Base-by-base conservation (phyloP, 2,888 invertebrate species). In the Calephelis perditalis region DNA sequence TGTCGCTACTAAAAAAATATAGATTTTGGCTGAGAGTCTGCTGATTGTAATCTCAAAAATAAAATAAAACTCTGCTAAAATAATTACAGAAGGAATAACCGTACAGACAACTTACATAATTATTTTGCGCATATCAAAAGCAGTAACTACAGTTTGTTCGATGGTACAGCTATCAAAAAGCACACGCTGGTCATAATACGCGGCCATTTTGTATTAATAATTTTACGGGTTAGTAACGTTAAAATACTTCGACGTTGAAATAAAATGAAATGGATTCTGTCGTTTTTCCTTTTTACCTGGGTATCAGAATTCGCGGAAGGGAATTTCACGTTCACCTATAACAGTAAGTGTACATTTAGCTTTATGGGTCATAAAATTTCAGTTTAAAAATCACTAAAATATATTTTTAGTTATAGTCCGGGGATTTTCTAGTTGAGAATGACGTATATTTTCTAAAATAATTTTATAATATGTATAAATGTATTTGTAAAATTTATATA, bases 241-340 rank as follows among this genome's bases (percentile, higher is more conserved):
- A 65, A 66, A 58, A 56, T 62, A 54, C 57, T 59, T 46, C 57
- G 44, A 59, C 57, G 62, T 62, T 55, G 64, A 67, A 64, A 64
- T 49, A 67, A 65, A 65, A 76, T 76, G 74, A 68, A 67, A 63
- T 66, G 67, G 66, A 54, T 65, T 60, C 56, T 67, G 11, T 64
- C 61, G 58, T 62, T 69, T 57, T 62, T 64, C 45, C 65, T 62
- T 45, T 58, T 66, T 57, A 65, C 58, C 65, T 59, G 49, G 59
- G 63, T 60, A 55, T 62, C 35, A 44, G 57, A 57, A 26, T 60
- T 40, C 10, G 67, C 60, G 15, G 60, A 47, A 37, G 63, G 66
- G 9, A 75, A 75, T 66, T 74, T 70, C 49, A 75, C 71, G n/a
- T 78, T 77, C 62, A 75, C 75, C 0, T 76, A 73, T 65, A 64